These are phyloP conservation scores for Periparus ater DNA, from an alignment of 2,797 vertebrate genomes.

Conservation along the genomic window DNA sequence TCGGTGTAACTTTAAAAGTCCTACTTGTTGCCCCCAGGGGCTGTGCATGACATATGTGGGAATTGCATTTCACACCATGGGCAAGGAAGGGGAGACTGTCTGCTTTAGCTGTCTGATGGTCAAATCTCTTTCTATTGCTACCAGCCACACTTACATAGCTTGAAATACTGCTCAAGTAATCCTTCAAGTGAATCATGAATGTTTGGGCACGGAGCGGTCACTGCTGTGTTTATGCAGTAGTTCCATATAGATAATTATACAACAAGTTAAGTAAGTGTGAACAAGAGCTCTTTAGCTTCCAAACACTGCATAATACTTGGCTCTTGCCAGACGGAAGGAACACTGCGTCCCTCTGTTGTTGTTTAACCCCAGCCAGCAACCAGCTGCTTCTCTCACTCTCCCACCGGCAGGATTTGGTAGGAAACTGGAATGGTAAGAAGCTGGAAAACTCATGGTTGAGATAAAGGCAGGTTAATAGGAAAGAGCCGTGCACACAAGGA, in stretches of 20 bases:
- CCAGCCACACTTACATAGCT: background rate
- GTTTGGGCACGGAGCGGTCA: background rate
- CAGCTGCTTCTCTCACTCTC: background rate
- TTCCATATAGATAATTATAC: slow-evolving; percentile 22
- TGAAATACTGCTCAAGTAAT: background rate
- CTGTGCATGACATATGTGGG: background rate
- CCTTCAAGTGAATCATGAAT: background rate
- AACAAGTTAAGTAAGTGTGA: slow-evolving; percentile 20
- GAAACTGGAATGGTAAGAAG: background rate
- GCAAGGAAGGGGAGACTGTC: background rate
- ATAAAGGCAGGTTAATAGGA: background rate
- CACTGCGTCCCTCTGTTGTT: background rate
- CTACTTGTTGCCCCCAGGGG: background rate
- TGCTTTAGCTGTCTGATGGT: background rate
- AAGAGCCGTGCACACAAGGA: background rate
- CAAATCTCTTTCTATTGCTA: slow-evolving; percentile 6
- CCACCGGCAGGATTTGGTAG: background rate
- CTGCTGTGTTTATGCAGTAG: background rate
- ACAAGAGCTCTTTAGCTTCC: slow-evolving; percentile 40
- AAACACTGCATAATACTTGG: background rate
- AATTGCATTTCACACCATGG: background rate
- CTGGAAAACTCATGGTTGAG: background rate
- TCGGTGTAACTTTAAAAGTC: background rate
- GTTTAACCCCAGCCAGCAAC: background rate
- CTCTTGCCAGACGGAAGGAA: background rate